Evolutionary conservation across 2,888 invertebrate genomes (phyloP), one percentile per base, ranked within the genome.

Genomic region (Lapara coniferarum): DNA sequence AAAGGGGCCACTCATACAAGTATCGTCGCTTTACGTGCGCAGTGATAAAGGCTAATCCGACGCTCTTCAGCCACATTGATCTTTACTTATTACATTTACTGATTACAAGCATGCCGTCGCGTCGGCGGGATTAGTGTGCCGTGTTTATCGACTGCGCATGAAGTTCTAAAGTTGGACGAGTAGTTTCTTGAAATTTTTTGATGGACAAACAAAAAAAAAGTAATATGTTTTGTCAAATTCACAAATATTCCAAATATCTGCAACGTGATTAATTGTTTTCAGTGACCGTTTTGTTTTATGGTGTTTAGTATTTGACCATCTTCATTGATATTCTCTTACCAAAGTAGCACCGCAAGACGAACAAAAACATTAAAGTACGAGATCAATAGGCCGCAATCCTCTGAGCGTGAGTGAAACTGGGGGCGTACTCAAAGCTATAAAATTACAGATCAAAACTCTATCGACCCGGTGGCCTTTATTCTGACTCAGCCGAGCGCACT

Each of bases 361-460:
- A 87, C 89, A 89, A 90, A 90, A 90, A 88, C 88, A 85, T 75
- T 79, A 79, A 81, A 83, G 81, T 82, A 80, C 77, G 78, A 82
- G 88, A 88, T 90, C 89, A 86, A 91, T 90, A 90, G 85, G 86
- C 90, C 90, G 85, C 90, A 91, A 89, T 90, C 87, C 85, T 76
- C 76, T 74, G 74, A 83, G 79, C 85, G 84, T 86, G 77, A 80
- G 82, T 81, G 81, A 78, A 78, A 80, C 89, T 90, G 83, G 85
- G 89, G 89, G 87, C 86, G 85, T 84, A 80, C 86, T 91, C 91
- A 91, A 89, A 90, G 91, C 90, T 92, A 93, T 93, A 93, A 93
- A 93, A 93, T 93, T 93, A 93, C 92, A 93, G 93, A 93, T 93
- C 93, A 93, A 86, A 90, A 91, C 90, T 91, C 90, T 88, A 91